Percentiles rank a stretch among this genome's conserved stretches.
Evolutionary conservation across 2,888 invertebrate species (phyloP).

Genomic region (Dioctria linearis): DNA sequence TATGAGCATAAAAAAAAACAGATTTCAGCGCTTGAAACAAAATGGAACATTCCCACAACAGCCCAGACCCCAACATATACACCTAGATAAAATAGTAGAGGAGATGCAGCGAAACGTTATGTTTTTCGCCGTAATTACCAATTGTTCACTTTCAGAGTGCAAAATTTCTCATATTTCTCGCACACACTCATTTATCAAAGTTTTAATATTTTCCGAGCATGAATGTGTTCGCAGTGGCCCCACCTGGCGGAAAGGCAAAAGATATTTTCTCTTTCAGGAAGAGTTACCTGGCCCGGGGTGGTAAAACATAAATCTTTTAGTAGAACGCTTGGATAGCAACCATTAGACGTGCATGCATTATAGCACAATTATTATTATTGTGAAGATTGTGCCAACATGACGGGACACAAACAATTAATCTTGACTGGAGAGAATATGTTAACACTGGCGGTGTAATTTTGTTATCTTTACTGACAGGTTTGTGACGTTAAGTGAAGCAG

Average conservation of each 20-base stretch:
- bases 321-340: not conserved
- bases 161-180: not conserved
- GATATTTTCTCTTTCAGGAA: not conserved
- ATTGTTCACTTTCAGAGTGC: not conserved
- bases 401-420: not conserved
- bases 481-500: no score
- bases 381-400: not conserved
- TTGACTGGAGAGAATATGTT: not conserved
- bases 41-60: no score
- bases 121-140: not conserved
- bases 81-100: no score
- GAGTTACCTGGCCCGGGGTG: not conserved
- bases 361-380: not conserved
- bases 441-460: not conserved
- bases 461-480: not conserved
- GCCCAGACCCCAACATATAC: no score
- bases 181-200: not conserved
- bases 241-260: not conserved
- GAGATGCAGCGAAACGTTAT: not conserved
- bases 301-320: not conserved
- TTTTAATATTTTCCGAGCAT: not conserved
- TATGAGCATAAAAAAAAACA: no score
- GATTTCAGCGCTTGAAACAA: no score
- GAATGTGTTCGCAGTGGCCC: not conserved
- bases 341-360: slow-evolving; percentile 6